Conservation (phyloP, 2,113 vertebrate genomes). For the Cervus canadensis region DNA sequence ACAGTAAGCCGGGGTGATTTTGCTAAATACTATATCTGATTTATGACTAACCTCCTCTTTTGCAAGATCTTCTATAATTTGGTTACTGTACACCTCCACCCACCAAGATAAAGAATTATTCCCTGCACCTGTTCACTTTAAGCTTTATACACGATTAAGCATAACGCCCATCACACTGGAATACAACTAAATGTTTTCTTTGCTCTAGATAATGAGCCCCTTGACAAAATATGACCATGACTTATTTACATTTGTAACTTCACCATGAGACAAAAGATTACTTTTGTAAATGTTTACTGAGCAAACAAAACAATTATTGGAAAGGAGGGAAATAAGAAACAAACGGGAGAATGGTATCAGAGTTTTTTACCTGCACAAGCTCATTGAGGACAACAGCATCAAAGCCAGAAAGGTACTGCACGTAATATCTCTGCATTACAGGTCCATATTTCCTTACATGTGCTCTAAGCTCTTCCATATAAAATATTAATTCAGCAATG, state of each 20-base stretch:
- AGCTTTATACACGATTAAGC: not conserved
- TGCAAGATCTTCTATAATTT: not conserved
- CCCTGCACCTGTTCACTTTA: not conserved
- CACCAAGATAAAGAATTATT: not conserved
- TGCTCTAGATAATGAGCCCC: not conserved
- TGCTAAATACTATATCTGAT: not conserved
- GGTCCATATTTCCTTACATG: slow-evolving; percentile 97
- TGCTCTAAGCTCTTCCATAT: slow-evolving; percentile 98
- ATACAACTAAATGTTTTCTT: not conserved
- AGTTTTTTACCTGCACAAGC: slow-evolving; percentile 91
- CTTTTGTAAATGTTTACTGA: not conserved
- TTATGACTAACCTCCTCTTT: not conserved
- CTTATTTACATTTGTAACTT: not conserved
- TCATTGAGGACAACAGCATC: slow-evolving; percentile 98
- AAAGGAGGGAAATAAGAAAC: not conserved
- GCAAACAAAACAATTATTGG: not conserved
- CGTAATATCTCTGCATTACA: slow-evolving; percentile 98
- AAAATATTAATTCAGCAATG: slow-evolving; percentile 98
- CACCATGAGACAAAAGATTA: not conserved
- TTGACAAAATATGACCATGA: not conserved
- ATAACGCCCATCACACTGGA: not conserved
- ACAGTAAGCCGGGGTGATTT: not conserved
- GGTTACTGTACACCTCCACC: not conserved
- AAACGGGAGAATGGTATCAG: not conserved
- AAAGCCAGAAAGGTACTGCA: slow-evolving; percentile 97